Percentiles rank a stretch among this genome's conserved stretches.
Evolutionary conservation across 2,888 invertebrate species (phyloP).

Genomic region (Drosophila greeni): DNA sequence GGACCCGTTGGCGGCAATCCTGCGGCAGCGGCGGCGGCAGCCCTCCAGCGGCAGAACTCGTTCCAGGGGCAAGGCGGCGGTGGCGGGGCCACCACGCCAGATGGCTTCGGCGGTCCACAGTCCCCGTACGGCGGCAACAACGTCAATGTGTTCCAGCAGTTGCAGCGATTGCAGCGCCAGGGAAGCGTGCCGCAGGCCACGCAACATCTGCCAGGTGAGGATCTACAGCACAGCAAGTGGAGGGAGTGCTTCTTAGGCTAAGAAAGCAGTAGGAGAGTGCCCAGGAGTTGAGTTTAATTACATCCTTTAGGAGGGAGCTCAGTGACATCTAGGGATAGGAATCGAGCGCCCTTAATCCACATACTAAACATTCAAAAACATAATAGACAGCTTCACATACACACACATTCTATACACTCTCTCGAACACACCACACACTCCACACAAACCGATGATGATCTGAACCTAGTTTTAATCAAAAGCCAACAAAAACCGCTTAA

Average conservation of each 20-base stretch:
- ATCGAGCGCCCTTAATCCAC: constrained; percentile 25
- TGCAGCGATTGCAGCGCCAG: constrained; percentile 78
- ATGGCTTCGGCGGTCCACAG: constrained; percentile 73
- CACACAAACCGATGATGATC: constrained; percentile 45
- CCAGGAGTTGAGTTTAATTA: not conserved
- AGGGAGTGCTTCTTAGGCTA: not conserved
- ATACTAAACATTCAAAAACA: constrained; percentile 55
- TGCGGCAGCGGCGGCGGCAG: constrained; percentile 41
- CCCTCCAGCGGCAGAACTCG: constrained; percentile 77
- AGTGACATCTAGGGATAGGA: not conserved
- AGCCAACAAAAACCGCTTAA: constrained; percentile 67
- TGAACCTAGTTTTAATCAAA: constrained; percentile 59
- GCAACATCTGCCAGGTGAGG: constrained; percentile 79
- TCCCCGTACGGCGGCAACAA: constrained; percentile 69
- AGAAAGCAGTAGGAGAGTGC: constrained; percentile 34
- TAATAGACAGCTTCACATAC: constrained; percentile 53
- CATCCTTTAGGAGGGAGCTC: not conserved
- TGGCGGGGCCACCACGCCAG: constrained; percentile 51
- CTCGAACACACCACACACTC: constrained; percentile 38
- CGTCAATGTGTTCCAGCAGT: constrained; percentile 74
- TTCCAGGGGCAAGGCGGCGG: constrained; percentile 68
- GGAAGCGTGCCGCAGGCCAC: constrained; percentile 78
- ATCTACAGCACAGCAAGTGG: not conserved
- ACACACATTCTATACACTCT: constrained; percentile 36
- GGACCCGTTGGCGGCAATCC: constrained; percentile 52